These are phyloP conservation scores for Propsilocerus akamusi DNA, from an alignment of 1,140 invertebrate species.

Conservation along the genomic window DNA sequence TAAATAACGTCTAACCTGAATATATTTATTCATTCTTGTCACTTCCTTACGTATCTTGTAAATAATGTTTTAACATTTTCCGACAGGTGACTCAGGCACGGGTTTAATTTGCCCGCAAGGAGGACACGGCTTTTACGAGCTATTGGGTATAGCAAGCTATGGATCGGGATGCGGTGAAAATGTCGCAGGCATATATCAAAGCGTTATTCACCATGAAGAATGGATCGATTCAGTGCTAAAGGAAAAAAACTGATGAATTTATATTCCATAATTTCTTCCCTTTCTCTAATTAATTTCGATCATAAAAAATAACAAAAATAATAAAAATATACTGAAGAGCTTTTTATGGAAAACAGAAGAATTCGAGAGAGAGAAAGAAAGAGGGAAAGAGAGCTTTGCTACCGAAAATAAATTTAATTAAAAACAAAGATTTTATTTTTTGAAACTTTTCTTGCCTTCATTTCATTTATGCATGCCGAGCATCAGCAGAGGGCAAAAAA, in stretches of 20 bases:
- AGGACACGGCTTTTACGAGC: neutral
- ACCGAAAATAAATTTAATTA: neutral
- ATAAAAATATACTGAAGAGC: neutral
- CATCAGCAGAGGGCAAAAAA: neutral
- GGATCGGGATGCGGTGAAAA: neutral
- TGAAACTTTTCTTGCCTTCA: neutral
- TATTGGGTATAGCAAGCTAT: neutral
- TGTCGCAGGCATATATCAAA: neutral
- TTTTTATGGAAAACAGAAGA: neutral
- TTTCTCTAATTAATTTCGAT: neutral
- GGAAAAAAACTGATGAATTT: too few species aligned
- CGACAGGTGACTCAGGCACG: neutral
- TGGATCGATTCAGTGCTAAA: neutral
- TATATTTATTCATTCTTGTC: too few species aligned
- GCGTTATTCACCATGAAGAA: neutral
- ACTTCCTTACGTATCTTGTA: neutral
- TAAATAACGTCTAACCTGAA: too few species aligned
- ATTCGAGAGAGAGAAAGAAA: neutral
- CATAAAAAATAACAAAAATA: neutral
- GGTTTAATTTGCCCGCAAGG: neutral
- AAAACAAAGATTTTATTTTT: neutral
- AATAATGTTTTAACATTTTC: neutral
- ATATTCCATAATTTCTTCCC: too few species aligned
- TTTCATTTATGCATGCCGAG: neutral
- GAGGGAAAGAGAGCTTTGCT: neutral